Conservation (phyloP, 37 sponge, comb jelly and placozoan genomes). For the Lycopodina hypogea region DNA sequence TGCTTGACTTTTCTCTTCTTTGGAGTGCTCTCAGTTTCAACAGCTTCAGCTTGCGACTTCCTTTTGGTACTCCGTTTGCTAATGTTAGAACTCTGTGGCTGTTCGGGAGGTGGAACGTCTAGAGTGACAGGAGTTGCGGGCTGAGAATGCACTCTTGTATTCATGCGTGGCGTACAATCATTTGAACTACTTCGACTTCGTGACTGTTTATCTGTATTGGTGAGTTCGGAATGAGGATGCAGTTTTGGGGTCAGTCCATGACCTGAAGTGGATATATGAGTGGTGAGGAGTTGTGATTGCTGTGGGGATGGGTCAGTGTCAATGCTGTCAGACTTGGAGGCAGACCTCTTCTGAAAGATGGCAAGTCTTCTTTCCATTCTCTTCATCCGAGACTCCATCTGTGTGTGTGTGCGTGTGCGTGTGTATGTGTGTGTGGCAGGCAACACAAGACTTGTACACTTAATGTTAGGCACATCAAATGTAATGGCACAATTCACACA, state of each 20-base stretch:
- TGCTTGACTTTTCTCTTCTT: conserved; percentile 11
- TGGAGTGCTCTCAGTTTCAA: background rate
- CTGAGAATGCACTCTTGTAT: background rate
- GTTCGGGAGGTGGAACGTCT: background rate
- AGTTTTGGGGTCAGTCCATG: background rate
- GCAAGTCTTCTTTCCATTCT: conserved; percentile 71
- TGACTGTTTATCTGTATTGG: conserved; percentile 1
- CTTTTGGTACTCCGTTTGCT: conserved; percentile 3
- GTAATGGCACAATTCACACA: no score
- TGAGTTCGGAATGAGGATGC: conserved; percentile 2
- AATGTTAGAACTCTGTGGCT: background rate
- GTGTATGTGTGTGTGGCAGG: background rate
- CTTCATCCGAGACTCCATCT: conserved; percentile 58
- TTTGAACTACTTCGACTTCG: conserved; percentile 46
- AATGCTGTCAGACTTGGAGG: conserved; percentile 4
- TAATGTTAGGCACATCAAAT: no score
- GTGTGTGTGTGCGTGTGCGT: background rate
- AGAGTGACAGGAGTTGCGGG: conserved; percentile 13
- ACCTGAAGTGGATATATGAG: background rate
- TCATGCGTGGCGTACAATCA: background rate
- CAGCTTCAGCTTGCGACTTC: background rate
- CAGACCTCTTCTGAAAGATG: conserved; percentile 48
- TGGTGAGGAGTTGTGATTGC: background rate
- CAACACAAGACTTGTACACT: no score
- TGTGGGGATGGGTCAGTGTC: conserved; percentile 13